Conservation (phyloP, 2,113 vertebrate species). For the Panthera tigris region DNA sequence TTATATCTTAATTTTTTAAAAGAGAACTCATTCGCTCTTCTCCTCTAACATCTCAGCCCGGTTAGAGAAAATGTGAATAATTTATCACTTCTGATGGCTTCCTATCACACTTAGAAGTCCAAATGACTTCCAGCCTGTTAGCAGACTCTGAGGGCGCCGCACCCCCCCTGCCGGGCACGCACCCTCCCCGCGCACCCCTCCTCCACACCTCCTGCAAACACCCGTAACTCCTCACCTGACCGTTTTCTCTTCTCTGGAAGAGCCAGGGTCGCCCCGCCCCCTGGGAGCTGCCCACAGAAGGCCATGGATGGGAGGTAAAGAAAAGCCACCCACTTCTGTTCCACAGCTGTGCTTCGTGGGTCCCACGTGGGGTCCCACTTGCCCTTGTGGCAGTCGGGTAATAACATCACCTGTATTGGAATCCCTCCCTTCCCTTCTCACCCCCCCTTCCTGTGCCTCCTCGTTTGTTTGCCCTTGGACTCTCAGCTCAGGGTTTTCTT, state of each 20-base stretch:
- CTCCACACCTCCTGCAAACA: no score
- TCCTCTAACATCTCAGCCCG: background rate
- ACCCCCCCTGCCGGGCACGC: accelerated
- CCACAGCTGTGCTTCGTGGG: background rate
- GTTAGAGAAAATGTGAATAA: background rate
- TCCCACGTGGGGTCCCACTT: no score
- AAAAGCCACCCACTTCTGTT: background rate
- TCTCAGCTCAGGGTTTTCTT: background rate
- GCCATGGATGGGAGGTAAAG: background rate
- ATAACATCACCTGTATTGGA: background rate
- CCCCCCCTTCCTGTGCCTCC: background rate
- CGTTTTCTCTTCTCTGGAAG: background rate
- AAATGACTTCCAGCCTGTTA: background rate
- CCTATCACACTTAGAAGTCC: background rate
- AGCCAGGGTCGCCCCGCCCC: no score
- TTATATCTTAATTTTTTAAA: background rate
- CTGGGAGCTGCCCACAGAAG: background rate
- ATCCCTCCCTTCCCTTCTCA: background rate
- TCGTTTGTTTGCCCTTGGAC: background rate
- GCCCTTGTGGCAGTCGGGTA: background rate
- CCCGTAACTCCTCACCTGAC: background rate
- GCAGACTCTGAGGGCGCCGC: background rate
- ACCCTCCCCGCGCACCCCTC: background rate
- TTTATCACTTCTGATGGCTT: background rate
- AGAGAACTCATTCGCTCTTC: background rate